Evolutionary conservation across 2,888 invertebrate genomes (phyloP).

Genomic region (Dynastes maya): DNA sequence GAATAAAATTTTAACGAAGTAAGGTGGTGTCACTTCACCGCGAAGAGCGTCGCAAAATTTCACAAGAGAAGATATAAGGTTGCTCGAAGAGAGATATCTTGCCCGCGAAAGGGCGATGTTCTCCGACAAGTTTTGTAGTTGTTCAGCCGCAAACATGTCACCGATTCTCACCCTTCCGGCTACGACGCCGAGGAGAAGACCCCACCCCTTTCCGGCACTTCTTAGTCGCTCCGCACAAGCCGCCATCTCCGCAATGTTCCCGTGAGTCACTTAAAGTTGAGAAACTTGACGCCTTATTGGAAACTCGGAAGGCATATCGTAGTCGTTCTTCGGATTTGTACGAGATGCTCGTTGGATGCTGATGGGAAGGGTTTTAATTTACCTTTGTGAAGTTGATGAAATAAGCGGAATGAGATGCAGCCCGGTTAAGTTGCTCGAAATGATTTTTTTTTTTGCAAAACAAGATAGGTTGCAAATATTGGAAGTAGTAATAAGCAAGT

Average conservation of each 20-base stretch:
- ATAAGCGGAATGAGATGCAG: too few relatives aligned
- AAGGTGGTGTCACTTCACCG: not conserved
- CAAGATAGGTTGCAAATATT: too few relatives aligned
- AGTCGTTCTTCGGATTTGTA: slow-evolving; percentile 4
- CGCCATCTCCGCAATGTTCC: slow-evolving; percentile 43
- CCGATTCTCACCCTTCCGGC: slow-evolving; percentile 57
- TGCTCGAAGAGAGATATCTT: slow-evolving; percentile 1
- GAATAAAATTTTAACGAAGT: slow-evolving; percentile 7
- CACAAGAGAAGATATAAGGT: slow-evolving; percentile 6
- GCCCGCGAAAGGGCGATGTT: slow-evolving; percentile 57
- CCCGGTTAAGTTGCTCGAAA: too few relatives aligned
- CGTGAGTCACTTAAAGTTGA: slow-evolving; percentile 63
- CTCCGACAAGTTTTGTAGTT: slow-evolving; percentile 67
- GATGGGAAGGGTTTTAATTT: slow-evolving; percentile 10
- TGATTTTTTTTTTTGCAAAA: too few relatives aligned
- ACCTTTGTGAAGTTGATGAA: not conserved
- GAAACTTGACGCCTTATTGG: slow-evolving; percentile 61
- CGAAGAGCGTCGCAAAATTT: not conserved
- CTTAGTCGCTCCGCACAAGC: slow-evolving; percentile 41
- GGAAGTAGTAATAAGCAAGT: too few relatives aligned
- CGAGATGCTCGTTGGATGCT: not conserved
- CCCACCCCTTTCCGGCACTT: slow-evolving; percentile 16
- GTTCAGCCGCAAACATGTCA: slow-evolving; percentile 70
- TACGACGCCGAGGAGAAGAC: slow-evolving; percentile 1
- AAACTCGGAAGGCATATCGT: slow-evolving; percentile 45